Percentiles rank a stretch among this genome's conserved stretches.
These are phyloP conservation scores for Protaetia brevitarsis DNA, from an alignment of 1,140 invertebrate species.

Conservation along the genomic window DNA sequence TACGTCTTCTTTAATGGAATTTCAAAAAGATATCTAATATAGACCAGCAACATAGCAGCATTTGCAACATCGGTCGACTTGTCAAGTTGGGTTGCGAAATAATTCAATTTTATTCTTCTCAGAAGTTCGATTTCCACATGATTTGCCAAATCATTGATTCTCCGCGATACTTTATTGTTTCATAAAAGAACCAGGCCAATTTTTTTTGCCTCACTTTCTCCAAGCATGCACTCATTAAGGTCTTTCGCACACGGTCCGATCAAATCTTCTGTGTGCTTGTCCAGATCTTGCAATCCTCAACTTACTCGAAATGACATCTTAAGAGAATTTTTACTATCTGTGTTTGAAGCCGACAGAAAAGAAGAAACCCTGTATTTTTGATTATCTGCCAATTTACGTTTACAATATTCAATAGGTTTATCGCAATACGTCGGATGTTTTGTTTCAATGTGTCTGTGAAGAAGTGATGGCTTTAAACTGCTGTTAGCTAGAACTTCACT, in stretches of 20 bases:
- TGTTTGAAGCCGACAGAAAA: not conserved
- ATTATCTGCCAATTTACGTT: not conserved
- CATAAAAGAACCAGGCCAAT: not conserved
- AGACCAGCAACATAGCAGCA: not conserved
- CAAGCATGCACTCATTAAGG: not conserved
- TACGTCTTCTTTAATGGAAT: not conserved
- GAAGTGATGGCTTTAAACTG: no score
- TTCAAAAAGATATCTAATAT: not conserved
- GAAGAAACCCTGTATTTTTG: not conserved
- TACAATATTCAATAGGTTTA: not conserved
- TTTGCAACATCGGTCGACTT: no score
- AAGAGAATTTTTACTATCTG: not conserved
- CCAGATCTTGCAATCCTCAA: not conserved
- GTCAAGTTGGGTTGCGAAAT: no score
- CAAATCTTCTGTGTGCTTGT: conserved; percentile 22
- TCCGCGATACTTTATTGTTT: conserved; percentile 1
- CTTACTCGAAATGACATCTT: no score
- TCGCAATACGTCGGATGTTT: no score
- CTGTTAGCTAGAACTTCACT: no score
- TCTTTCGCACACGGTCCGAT: no score
- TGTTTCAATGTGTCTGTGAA: no score
- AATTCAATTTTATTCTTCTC: no score
- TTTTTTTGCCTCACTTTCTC: not conserved
- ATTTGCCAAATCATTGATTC: not conserved
- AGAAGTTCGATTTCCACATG: no score